These are phyloP conservation scores for Tichodroma muraria DNA, from an alignment of 2,113 vertebrate species.

Conservation along the genomic window DNA sequence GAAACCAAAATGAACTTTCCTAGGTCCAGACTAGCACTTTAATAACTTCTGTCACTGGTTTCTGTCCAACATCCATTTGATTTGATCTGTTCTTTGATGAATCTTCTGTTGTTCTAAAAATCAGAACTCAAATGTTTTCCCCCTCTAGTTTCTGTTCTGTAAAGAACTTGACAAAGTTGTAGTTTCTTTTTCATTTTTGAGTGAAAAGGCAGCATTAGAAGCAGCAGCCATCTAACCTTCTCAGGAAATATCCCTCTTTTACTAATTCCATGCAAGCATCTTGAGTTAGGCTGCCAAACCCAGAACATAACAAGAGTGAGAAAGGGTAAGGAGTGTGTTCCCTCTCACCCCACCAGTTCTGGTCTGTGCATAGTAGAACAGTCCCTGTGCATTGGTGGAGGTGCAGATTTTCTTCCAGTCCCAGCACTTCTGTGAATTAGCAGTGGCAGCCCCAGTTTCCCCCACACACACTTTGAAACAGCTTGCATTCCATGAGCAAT, in stretches of 20 bases:
- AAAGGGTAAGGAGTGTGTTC: background rate
- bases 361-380: background rate
- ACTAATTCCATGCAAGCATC: background rate
- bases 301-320: background rate
- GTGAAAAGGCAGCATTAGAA: background rate
- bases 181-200: background rate
- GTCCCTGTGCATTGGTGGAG: background rate
- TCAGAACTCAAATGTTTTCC: background rate
- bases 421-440: background rate
- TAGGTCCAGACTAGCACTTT: background rate
- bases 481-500: background rate
- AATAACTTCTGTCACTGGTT: background rate
- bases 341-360: background rate
- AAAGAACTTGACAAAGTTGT: background rate
- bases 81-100: background rate
- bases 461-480: background rate
- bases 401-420: background rate
- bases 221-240: background rate
- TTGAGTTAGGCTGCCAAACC: background rate
- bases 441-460: background rate
- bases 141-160: background rate
- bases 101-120: background rate
- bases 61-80: background rate
- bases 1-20: background rate
- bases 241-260: background rate